Conservation (phyloP, 1,140 invertebrate species). For the Magallana angulata region DNA sequence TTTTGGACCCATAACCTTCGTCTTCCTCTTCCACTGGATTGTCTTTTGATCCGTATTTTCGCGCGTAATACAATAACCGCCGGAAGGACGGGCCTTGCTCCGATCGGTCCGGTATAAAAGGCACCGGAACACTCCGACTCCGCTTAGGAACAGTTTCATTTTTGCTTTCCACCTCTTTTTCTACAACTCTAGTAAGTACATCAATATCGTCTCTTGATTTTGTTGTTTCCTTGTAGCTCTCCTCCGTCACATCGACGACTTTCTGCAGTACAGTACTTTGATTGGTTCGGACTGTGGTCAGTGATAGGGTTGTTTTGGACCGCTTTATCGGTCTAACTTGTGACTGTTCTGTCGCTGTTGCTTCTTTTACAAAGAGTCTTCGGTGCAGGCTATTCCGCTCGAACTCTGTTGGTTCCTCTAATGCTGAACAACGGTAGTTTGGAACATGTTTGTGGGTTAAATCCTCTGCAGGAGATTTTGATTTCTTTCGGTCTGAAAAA, state of each 20-base stretch:
- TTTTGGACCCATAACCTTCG: constrained; percentile 57
- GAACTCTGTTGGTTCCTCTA: constrained; percentile 39
- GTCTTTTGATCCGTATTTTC: constrained; percentile 49
- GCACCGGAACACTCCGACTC: constrained; percentile 44
- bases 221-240: background rate
- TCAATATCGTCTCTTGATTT: constrained; percentile 38
- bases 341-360: background rate
- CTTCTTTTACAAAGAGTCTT: constrained; percentile 32
- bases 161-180: background rate
- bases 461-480: constrained; percentile 47
- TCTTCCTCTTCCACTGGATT: constrained; percentile 46
- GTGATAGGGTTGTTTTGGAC: constrained; percentile 26
- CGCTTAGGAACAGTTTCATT: constrained; percentile 37
- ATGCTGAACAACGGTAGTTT: constrained; percentile 46
- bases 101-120: background rate
- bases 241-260: background rate
- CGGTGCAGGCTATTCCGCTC: constrained; percentile 50
- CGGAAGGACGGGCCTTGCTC: constrained; percentile 34
- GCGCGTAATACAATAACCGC: constrained; percentile 51
- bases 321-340: background rate
- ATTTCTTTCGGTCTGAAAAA: constrained; percentile 49
- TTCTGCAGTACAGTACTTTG: background rate
- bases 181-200: background rate
- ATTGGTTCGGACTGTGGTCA: background rate
- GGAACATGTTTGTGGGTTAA: constrained; percentile 47